Evolutionary conservation across 2,888 invertebrate genomes (phyloP), one percentile per base, ranked within the genome.

Genomic region (Fabriciana adippe): DNA sequence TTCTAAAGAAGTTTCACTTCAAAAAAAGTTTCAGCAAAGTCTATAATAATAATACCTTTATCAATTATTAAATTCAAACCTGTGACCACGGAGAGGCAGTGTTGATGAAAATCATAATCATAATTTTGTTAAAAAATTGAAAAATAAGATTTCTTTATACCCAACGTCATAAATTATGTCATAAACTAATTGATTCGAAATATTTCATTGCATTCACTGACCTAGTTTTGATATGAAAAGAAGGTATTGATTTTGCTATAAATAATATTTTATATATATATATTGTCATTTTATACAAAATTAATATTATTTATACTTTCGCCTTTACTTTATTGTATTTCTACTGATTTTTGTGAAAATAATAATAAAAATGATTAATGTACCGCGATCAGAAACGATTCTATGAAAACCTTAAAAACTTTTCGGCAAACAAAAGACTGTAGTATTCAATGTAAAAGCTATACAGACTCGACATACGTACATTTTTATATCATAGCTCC

Each of bases 401-500:
- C 26, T 60, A 6, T 26, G 2, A n/a, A 60, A 35, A 60, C 2
- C 13, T 53, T 50, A 16, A 13, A 15, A 26, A 53, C 15, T 18
- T 41, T 21, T n/a, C 8, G 2, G 18, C 16, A 57, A 57, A 47
- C 15, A 48, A n/a, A n/a, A 47, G 35, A 41, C 11, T 41, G 45
- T 35, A 3, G 8, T 47, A 48, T n/a, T 48, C 59, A 59, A 59
- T 59, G 31, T 59, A 26, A 26, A 64, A 15, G 41, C 21, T 65
- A 26, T 48, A 59, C 57, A 31, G 26, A 54, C 31, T 35, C 41
- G 45, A 59, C 45, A 18, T 59, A 54, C 53, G 51, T 51, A 53
- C 45, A 66, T 57, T 66, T 57, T 66, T 66, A 66, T 45, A 65
- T 59, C 57, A 53, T 26, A 66, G n/a, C 61, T 53, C 18, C 61